Conservation (phyloP, 2,113 vertebrate genomes). For the Pygoscelis adeliae region DNA sequence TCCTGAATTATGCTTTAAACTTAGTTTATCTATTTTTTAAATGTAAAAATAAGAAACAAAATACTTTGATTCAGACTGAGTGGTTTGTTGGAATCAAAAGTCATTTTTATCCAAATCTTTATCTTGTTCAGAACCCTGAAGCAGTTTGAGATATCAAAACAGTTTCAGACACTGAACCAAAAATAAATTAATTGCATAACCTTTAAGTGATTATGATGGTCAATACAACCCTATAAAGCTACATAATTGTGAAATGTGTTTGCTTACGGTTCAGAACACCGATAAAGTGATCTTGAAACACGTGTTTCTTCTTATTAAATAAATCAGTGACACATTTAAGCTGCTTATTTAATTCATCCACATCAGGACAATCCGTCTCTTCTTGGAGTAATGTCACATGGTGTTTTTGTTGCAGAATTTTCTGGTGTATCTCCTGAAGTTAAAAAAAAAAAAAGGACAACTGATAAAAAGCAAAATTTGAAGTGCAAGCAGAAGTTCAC, state of each 20-base stretch:
- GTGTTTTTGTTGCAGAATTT: slow-evolving; percentile 84
- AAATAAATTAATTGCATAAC: not conserved
- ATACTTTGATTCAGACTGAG: not conserved
- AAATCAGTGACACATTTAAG: slow-evolving; percentile 81
- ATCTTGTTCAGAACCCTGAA: not conserved
- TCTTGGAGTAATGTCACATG: slow-evolving; percentile 80
- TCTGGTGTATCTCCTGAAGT: slow-evolving; percentile 82
- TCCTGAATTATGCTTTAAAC: not conserved
- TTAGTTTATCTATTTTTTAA: not conserved
- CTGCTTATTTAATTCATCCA: slow-evolving; percentile 82
- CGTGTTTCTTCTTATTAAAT: slow-evolving; percentile 86
- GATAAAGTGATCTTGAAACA: slow-evolving; percentile 82
- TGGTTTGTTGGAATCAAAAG: not conserved
- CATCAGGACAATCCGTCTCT: slow-evolving; percentile 82
- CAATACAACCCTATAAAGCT: not conserved
- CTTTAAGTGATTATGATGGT: not conserved
- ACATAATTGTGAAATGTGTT: not conserved
- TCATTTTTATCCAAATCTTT: not conserved
- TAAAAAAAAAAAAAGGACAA: not conserved
- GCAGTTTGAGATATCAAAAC: not conserved
- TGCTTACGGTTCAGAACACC: slow-evolving; percentile 80
- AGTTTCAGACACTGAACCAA: not conserved
- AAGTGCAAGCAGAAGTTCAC: not conserved
- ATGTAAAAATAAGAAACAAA: not conserved
- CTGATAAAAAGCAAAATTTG: not conserved